Evolutionary conservation across 2,888 invertebrate species (phyloP), one percentile per base, ranked within the genome.

Genomic region (Zootermopsis nevadensis): DNA sequence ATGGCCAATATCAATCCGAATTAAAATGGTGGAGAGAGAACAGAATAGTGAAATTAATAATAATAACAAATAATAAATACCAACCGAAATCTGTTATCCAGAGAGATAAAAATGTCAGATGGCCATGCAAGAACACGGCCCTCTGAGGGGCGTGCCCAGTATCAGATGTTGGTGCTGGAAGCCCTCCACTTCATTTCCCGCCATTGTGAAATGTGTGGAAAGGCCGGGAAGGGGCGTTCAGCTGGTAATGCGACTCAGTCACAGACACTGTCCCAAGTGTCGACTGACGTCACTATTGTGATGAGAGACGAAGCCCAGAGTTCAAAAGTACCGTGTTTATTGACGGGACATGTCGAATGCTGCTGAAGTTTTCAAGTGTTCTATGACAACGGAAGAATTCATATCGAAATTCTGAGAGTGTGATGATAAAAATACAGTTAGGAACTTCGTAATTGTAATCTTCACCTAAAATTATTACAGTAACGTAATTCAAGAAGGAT

Each of bases 31-130:
- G 30, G 79, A 79, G 66, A 66, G 35, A 79, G 66, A n/a, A n/a
- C n/a, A n/a, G n/a, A n/a, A n/a, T n/a, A n/a, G n/a, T n/a, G 38
- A 35, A 38, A 33, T 24, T 10, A 24, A n/a, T 30, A n/a, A 38
- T 42, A 76, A 42, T 10, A 76, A 42, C n/a, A 76, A 31, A 24
- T 74, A 38, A 38, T 38, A 74, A 74, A 38, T 1, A 53, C 24
- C 15, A 77, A 79, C 60, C 60, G 35, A 66, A 35, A 77, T 55
- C 55, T 55, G 55, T 60, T 35, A 35, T 66, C 35, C 33, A 27
- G 33, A 24, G 4, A 35, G 79, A 79, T 79, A 79, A 24, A 79
- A 35, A 79, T 66, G 33, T 66, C 79, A 79, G 79, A 79, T 79
- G 79, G 60, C 79, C 27, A 31, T 55, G 55, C 69, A 31, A 69